Evolutionary conservation across 2,888 invertebrate species (phyloP).

Genomic region (Pachymerium ferrugineum): DNA sequence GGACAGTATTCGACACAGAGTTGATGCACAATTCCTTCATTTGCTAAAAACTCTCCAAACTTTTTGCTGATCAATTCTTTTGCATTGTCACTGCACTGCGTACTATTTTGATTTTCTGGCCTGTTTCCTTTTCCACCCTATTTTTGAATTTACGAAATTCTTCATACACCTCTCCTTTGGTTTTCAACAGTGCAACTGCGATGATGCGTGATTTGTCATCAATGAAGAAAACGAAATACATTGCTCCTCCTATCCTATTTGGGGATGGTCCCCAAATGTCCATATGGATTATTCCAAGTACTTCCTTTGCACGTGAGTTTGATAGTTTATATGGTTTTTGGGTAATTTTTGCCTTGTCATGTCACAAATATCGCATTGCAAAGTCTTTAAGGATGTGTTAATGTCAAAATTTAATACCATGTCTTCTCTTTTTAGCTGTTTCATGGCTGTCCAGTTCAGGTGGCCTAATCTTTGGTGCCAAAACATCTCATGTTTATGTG

Average conservation of each 20-base stretch:
- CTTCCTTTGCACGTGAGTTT: not conserved
- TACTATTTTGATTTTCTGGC: not conserved
- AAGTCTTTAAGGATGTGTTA: no score
- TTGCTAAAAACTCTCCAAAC: not conserved
- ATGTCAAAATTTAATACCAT: no score
- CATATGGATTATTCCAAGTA: not conserved
- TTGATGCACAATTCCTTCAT: not conserved
- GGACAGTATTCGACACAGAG: slow-evolving; percentile 30
- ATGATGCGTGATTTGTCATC: not conserved
- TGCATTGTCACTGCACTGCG: slow-evolving; percentile 17
- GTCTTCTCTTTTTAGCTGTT: no score
- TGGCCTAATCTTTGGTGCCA: no score
- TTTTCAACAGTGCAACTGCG: not conserved
- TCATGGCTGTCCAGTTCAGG: no score
- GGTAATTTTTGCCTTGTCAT: not conserved
- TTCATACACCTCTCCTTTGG: not conserved
- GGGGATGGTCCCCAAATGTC: not conserved
- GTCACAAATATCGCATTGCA: not conserved
- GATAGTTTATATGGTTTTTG: not conserved
- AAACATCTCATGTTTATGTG: no score
- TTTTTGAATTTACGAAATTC: not conserved
- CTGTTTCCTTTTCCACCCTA: not conserved
- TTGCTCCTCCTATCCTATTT: not conserved
- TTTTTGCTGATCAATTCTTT: not conserved
- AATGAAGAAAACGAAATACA: not conserved